Conservation (phyloP, 2,113 vertebrate genomes). For the Embiotoca jacksoni region DNA sequence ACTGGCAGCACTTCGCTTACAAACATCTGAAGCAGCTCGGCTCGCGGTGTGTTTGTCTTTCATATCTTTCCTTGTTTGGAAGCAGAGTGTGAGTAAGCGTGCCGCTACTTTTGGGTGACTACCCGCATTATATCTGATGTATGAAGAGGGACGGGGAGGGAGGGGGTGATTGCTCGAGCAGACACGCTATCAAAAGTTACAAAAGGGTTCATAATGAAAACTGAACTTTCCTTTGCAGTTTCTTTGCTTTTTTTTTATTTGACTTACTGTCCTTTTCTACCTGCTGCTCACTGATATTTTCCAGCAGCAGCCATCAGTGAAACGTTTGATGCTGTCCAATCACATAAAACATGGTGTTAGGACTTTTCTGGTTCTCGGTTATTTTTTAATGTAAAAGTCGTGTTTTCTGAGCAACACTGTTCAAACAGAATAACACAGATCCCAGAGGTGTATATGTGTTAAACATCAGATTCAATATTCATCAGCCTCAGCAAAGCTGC, state of each 20-base stretch:
- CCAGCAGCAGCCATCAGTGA: background rate
- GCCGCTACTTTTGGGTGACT: conserved; percentile 14
- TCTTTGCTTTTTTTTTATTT: background rate
- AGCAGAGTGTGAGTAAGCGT: conserved; percentile 31
- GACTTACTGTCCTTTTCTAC: background rate
- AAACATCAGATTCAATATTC: conserved; percentile 19
- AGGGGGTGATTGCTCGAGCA: background rate
- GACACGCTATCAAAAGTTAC: conserved; percentile 5
- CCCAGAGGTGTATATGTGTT: background rate
- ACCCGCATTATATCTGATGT: conserved; percentile 42
- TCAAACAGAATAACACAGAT: background rate
- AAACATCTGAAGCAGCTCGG: conserved; percentile 48
- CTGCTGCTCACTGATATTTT: background rate
- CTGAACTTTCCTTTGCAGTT: background rate
- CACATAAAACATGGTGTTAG: background rate
- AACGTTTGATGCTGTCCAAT: background rate
- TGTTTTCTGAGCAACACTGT: background rate
- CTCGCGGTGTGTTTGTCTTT: conserved; percentile 56
- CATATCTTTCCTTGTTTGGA: conserved; percentile 37
- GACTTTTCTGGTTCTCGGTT: background rate
- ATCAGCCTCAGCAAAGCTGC: conserved; percentile 5
- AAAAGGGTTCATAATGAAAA: conserved; percentile 24
- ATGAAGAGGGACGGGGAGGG: background rate
- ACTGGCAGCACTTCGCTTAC: conserved; percentile 39
- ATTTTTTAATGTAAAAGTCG: background rate